Base-by-base conservation (phyloP, 1,140 invertebrate genomes). In the Ips typographus region DNA sequence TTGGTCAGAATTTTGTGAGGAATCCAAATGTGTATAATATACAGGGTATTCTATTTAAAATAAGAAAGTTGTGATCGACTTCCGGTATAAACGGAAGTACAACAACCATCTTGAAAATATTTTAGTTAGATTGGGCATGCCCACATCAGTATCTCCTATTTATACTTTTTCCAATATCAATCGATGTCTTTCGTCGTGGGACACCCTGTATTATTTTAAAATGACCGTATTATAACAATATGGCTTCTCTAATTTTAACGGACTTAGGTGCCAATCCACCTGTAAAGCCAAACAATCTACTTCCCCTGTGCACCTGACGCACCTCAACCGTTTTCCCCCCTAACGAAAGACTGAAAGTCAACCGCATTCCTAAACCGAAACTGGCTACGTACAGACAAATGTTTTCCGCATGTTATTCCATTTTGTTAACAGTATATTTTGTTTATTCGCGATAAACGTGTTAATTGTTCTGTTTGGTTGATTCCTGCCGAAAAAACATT, bases 231-330 rank as follows among this genome's bases (percentile, higher is more conserved):
- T 57, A 5, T 40, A 57, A 40, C 41, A 38, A 40, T 37, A 57
- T 39, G 3, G n/a, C n/a, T n/a, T 43, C 57, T 43, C 5, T 43
- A 4, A 39, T 47, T 49, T 39, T 37, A 38, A 22, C 41, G 40
- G 7, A 64, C 60, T 62, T 5, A 36, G 40, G 60, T 56, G n/a
- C 36, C 43, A 36, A 36, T 65, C 55, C 64, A 66, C 64, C 64
- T 66, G 64, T 66, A 55, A 57, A 52, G 61, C 8, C 53, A 6
- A 56, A 41, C 43, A 58, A 66, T 55, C 64, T 58, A 51, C 64
- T 66, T 57, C 64, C 64, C 37, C 39, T 56, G 40, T n/a, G 36
- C 64, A 66, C 64, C 64, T 66, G 64, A 58, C 55, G 38, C 53
- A 22, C 53, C 53, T 7, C 43, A 66, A 58, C 55, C 64, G 64